Percentiles rank a stretch among this genome's conserved stretches.
Evolutionary conservation across 2,113 vertebrate species (phyloP).

Genomic region (Phaethon lepturus): DNA sequence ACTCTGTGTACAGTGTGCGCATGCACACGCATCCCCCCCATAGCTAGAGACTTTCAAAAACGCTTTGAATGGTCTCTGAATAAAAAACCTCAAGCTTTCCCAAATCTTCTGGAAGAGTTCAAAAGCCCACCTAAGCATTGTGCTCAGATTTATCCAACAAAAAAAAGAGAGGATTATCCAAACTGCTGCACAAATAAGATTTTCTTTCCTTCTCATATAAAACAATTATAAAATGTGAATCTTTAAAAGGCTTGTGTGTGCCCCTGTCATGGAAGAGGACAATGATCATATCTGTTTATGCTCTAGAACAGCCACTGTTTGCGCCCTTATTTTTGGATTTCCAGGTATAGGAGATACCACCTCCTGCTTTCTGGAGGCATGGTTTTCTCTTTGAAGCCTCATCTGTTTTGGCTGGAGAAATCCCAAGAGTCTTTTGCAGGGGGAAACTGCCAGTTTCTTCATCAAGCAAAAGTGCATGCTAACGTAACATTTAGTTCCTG

Average conservation of each 20-base stretch:
- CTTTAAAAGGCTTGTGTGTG: not conserved
- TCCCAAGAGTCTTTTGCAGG: not conserved
- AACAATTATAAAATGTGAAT: not conserved
- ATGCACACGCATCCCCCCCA: not conserved
- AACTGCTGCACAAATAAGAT: not conserved
- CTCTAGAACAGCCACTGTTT: not conserved
- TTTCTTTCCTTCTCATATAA: not conserved
- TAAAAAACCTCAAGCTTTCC: constrained; percentile 52
- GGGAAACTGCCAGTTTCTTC: not conserved
- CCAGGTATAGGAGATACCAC: not conserved
- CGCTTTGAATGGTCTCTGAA: constrained; percentile 27
- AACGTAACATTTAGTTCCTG: not conserved
- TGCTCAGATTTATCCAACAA: not conserved
- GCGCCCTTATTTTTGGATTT: not conserved
- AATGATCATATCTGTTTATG: not conserved
- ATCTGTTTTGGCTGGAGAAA: not conserved
- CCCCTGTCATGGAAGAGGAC: not conserved
- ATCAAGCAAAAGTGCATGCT: not conserved
- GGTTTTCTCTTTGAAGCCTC: not conserved
- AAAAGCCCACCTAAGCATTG: constrained; percentile 9
- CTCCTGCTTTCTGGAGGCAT: not conserved
- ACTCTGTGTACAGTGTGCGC: not conserved
- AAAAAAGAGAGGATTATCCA: not conserved
- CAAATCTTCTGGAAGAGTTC: not conserved
- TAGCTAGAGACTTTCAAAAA: not conserved